Base-by-base conservation (phyloP, 2,888 invertebrate species). In the Stenchaetothrips biformis region DNA sequence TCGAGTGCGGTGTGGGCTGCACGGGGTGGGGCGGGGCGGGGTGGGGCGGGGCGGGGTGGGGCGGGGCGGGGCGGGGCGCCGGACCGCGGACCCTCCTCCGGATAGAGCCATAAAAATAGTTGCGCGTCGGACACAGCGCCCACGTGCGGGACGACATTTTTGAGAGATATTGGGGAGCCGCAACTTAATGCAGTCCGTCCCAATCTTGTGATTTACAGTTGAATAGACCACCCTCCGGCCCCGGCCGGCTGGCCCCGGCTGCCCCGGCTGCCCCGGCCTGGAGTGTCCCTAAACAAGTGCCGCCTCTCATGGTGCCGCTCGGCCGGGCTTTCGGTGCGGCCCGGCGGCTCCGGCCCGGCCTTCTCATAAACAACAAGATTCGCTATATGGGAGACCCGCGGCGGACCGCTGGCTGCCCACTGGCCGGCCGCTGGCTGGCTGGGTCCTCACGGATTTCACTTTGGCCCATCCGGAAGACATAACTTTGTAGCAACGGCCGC, bases 61-160 rank as follows among this genome's bases (percentile, higher is more conserved):
- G 37, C 37, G 37, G 37, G 37, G 37, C 37, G 37, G 4, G 37
- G 37, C 37, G 37, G 37, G 37, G 37, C 37, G 37, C 37, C 4
- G 37, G 37, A 37, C 37, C 37, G 37, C 37, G 37, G 37, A 37
- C 37, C 37, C 37, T 37, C 37, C 37, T 37, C 37, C 2, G 37
- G 67, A 74, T 74, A 74, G 67, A 74, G 67, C 67, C 67, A 74
- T 74, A 74, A 74, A 74, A 74, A 74, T 74, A 74, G 67, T 74
- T 74, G 67, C 16, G 53, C 53, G 13, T 53, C 53, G 18, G 53
- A 53, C 53, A 53, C 53, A 53, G 11, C 25, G 67, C 11, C 25
- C 67, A 74, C 67, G 67, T 74, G 67, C 67, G 67, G 21, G 67
- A 11, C 21, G 67, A 74, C 67, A 74, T 74, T 74, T 74, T 74